Evolutionary conservation across 2,113 vertebrate genomes (phyloP).

Genomic region (Prunella fulvescens): DNA sequence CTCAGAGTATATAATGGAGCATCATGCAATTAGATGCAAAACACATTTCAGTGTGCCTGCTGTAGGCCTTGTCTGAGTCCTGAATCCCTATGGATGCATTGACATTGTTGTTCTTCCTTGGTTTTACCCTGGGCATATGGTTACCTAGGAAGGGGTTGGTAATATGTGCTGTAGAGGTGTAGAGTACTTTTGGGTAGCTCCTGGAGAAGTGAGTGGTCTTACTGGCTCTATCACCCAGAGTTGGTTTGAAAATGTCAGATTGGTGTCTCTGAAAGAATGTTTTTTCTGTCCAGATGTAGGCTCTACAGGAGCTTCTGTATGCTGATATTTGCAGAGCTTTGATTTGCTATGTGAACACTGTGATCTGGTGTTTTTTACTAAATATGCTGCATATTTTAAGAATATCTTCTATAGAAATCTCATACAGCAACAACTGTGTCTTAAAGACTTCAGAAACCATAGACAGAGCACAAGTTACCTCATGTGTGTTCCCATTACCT

Average conservation of each 20-base stretch:
- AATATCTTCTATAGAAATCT: background rate
- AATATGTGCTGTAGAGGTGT: background rate
- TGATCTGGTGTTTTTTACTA: background rate
- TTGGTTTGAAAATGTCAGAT: background rate
- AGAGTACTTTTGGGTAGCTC: background rate
- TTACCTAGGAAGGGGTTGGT: background rate
- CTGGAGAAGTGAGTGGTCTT: background rate
- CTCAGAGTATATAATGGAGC: rapidly evolving
- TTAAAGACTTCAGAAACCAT: background rate
- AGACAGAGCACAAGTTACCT: background rate
- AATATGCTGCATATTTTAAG: background rate
- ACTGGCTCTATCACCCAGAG: background rate
- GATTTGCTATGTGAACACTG: background rate
- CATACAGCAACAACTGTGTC: background rate
- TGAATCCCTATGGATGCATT: background rate
- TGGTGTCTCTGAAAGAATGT: background rate
- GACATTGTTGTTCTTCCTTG: background rate
- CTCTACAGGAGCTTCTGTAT: background rate
- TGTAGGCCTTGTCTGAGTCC: background rate
- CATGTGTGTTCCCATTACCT: background rate
- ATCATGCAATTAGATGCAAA: background rate
- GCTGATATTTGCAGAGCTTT: background rate
- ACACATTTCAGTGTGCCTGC: background rate
- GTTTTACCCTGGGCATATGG: background rate
- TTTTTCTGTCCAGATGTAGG: background rate